phyloP scores from a whole-genome alignment of 2,888 invertebrate genomes.

The Drosophila lutescens region DNA sequence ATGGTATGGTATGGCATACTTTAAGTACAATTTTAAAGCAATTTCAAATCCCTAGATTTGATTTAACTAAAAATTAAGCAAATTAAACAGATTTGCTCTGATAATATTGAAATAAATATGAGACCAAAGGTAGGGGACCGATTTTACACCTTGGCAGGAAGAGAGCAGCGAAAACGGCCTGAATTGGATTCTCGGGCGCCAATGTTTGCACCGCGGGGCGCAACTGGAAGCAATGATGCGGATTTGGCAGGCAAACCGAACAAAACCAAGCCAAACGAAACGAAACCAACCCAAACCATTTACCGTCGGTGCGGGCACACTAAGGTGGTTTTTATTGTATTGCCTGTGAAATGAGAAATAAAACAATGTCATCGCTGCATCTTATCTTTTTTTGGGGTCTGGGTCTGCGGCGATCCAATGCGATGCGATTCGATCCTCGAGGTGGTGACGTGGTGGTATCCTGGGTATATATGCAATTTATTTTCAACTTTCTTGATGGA shows the following conservation, averaged over 20 bases:
- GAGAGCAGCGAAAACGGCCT: constrained; percentile 7
- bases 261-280: constrained; percentile 43
- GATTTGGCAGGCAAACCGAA: constrained; percentile 51
- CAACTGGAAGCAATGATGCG: constrained; percentile 66
- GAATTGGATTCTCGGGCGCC: constrained; percentile 68
- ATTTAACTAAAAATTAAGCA: no score
- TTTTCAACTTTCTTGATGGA: neutral
- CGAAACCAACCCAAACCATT: constrained; percentile 60
- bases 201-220: constrained; percentile 81
- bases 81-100: neutral
- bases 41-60: no score
- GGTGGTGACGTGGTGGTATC: neutral
- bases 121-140: constrained; percentile 21
- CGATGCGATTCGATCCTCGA: neutral
- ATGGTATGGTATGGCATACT: no score
- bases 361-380: constrained; percentile 70
- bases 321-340: constrained; percentile 69
- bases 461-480: neutral
- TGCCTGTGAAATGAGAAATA: constrained; percentile 75
- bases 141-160: constrained; percentile 16
- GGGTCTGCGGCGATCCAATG: neutral
- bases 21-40: no score
- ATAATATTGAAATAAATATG: neutral
- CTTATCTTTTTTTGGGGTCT: constrained; percentile 1
- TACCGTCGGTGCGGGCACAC: constrained; percentile 59